Conservation (phyloP, 2,888 invertebrate species). For the Corbicula japonica region DNA sequence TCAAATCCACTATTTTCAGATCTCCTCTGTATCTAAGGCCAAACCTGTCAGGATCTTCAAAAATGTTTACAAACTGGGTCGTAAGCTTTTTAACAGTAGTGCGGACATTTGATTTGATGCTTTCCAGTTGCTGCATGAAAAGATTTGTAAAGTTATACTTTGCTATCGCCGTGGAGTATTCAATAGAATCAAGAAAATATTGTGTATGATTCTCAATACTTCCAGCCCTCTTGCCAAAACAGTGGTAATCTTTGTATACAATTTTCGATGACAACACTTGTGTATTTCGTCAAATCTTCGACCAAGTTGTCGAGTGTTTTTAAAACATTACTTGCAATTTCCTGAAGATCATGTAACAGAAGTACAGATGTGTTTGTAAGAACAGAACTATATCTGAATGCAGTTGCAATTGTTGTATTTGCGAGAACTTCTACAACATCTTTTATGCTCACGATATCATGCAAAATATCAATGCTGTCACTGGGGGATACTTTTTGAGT, state of each 20-base stretch:
- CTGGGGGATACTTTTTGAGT: not conserved
- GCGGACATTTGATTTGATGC: constrained; percentile 19
- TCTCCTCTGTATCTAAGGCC: constrained; percentile 38
- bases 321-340: constrained; percentile 4
- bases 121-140: constrained; percentile 5
- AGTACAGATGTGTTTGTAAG: constrained; percentile 16
- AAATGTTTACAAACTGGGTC: constrained; percentile 8
- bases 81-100: constrained; percentile 7
- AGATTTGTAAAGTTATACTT: constrained; percentile 10
- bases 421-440: constrained; percentile 20
- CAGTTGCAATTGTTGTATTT: constrained; percentile 8
- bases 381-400: constrained; percentile 11
- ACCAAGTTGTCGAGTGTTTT: not conserved
- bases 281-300: not conserved
- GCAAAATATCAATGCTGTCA: constrained; percentile 28
- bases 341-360: constrained; percentile 7
- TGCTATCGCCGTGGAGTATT: constrained; percentile 18
- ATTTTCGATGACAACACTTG: not conserved
- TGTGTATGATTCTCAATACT: constrained; percentile 6
- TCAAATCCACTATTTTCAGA: constrained; percentile 10
- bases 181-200: constrained; percentile 31
- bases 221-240: constrained; percentile 7
- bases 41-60: constrained; percentile 22
- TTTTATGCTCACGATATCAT: constrained; percentile 35
- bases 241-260: not conserved